A percentile compares a stretch with the other conserved stretches of the same genome.
Evolutionary conservation across 2,888 invertebrate species (phyloP).

Genomic region (Zonitis immaculata): DNA sequence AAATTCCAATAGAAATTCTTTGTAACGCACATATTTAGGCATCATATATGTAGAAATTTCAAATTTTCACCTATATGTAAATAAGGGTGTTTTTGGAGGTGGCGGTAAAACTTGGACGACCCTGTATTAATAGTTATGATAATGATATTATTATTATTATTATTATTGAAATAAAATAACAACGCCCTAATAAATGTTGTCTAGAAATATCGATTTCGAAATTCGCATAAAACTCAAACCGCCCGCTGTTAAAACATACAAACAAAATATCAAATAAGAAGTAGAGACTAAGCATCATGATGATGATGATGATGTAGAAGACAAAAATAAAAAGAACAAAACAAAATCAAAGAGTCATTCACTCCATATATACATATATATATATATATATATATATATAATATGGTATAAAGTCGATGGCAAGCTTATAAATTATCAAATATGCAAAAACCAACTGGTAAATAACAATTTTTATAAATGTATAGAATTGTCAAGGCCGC

Average conservation of each 20-base stretch:
- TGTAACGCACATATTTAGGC: no score
- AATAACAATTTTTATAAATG: background rate
- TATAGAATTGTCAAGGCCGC: background rate
- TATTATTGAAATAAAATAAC: background rate
- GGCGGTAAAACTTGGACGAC: no score
- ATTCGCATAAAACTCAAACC: slow-evolving; percentile 22
- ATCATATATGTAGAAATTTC: no score
- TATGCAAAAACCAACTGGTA: slow-evolving; percentile 11
- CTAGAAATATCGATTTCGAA: slow-evolving; percentile 17
- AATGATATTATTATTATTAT: no score
- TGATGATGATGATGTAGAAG: background rate
- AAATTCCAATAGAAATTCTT: no score
- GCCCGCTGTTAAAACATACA: slow-evolving; percentile 27
- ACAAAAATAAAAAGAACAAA: background rate
- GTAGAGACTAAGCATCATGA: background rate
- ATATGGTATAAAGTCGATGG: slow-evolving; percentile 6
- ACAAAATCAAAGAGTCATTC: background rate
- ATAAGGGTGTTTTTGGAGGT: no score
- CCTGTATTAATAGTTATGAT: background rate
- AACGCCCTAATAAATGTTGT: background rate
- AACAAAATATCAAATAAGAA: slow-evolving; percentile 10
- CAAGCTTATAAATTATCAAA: slow-evolving; percentile 14
- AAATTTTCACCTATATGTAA: no score
- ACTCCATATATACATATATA: background rate
- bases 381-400: no score